A percentile compares a stretch with the other conserved stretches of the same genome.
phyloP scores from a whole-genome alignment of 2,888 invertebrate species.

The Rotaria magnacalcarata region DNA sequence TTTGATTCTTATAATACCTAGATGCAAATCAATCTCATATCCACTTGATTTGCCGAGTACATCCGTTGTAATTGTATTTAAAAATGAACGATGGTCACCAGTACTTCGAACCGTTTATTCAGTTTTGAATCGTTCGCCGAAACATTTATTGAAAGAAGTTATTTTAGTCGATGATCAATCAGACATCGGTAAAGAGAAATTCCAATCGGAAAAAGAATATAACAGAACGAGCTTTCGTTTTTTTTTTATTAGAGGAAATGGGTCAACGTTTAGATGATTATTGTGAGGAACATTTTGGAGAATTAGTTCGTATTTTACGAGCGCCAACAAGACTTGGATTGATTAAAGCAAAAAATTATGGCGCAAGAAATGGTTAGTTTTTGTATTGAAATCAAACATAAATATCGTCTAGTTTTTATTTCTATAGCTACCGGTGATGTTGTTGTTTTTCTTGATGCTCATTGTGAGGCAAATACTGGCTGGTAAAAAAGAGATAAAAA shows the following conservation, averaged over 20 bases:
- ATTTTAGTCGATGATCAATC: conserved; percentile 91
- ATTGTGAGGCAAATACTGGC: conserved; percentile 57
- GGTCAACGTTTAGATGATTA: conserved; percentile 45
- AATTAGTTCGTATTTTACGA: conserved; percentile 38
- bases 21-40: conserved; percentile 66
- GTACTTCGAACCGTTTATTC: conserved; percentile 78
- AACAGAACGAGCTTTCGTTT: background rate
- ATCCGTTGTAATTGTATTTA: conserved; percentile 74
- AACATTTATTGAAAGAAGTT: conserved; percentile 77
- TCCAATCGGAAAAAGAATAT: background rate
- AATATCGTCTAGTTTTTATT: background rate
- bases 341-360: conserved; percentile 46
- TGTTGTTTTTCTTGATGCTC: conserved; percentile 58
- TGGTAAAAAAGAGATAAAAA: conserved; percentile 50
- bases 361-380: conserved; percentile 32
- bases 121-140: conserved; percentile 72
- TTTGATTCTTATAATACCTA: conserved; percentile 53
- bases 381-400: background rate
- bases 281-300: conserved; percentile 43
- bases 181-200: conserved; percentile 62
- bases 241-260: conserved; percentile 27
- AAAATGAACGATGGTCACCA: conserved; percentile 82
- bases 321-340: conserved; percentile 43
- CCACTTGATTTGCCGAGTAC: conserved; percentile 69
- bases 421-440: conserved; percentile 54